Evolutionary conservation across 2,888 invertebrate species (phyloP), one percentile per base, ranked within the genome.

Genomic region (Girardia tigrina): DNA sequence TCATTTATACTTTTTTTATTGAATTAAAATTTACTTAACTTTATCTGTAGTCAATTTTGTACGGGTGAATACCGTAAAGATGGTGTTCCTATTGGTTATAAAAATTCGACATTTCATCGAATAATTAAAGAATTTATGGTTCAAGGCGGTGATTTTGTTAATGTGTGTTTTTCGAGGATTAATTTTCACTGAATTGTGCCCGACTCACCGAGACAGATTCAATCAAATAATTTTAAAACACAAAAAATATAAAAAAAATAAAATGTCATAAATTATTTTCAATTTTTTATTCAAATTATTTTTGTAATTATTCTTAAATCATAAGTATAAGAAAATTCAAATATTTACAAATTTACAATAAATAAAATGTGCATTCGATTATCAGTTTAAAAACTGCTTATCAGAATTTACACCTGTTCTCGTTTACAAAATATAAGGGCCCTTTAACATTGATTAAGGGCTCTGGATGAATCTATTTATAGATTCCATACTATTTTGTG

Each of bases 121-220:
- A 94, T 98, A 29, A 98, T 98, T 79, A 98, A 98, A 85, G 98
- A 99, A 85, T 99, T 99, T 82, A 99, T 99, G 98, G 94, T 98
- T 79, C 98, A 99, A 87, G 97, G 97, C 69, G 98, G 98, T 29
- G 98, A 99, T 85, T 98, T 98, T 87, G 92, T 98, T 0, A 97
- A 95, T 87, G 93, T 92, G n/a, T n/a, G n/a, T n/a, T n/a, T n/a
- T n/a, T n/a, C n/a, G n/a, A n/a, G n/a, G n/a, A n/a, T n/a, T n/a
- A n/a, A n/a, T n/a, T n/a, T n/a, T n/a, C n/a, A n/a, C n/a, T n/a
- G n/a, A n/a, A n/a, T n/a, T n/a, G n/a, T n/a, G n/a, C n/a, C n/a
- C n/a, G n/a, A n/a, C n/a, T n/a, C n/a, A n/a, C n/a, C n/a, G n/a
- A n/a, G n/a, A n/a, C n/a, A n/a, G n/a, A n/a, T n/a, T n/a, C 8